Evolutionary conservation across 2,888 invertebrate genomes (phyloP), one percentile per base, ranked within the genome.

Genomic region (Xanthorhoe spadicearia): DNA sequence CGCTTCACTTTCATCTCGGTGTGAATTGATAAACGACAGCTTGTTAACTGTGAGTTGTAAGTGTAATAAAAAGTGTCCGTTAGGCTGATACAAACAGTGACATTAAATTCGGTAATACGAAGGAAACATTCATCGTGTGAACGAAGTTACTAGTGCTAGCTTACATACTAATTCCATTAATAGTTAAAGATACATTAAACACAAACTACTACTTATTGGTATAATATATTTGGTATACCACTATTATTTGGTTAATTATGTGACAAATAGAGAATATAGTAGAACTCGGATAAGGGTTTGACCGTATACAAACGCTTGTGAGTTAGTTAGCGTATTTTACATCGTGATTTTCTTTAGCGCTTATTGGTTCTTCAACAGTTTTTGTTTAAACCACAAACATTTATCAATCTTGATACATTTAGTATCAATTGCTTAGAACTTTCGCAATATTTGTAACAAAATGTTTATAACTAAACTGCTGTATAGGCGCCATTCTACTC

Each of bases 141-240:
- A 50, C 28, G 9, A 58, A 9, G 3, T 7, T 43, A 46, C 28
- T 46, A 59, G 51, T 59, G 38, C 58, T 19, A 51, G 19, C 58
- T 59, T 64, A 64, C 48, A 50, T 48, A 43, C 49, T 68, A 66
- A 58, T 18, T 59, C 54, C 58, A 50, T 17, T 59, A 58, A 58
- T 62, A 48, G n/a, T n/a, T n/a, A n/a, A n/a, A 62, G 38, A 28
- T 61, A 65, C 61, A 59, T 71, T 74, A 74, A 66, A 74, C 75
- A 72, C 76, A 79, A 68, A 75, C 74, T 74, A 75, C 74, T 78
- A 81, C 65, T 77, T 55, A 18, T 85, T 85, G 83, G 83, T 85
- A 85, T 84, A 32, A 32, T 32, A 43, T 59, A 59, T 59, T 59
- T 59, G 59, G 59, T 59, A 51, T 51, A 59, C 48, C 17, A 48